Conservation (phyloP, 2,797 vertebrate species). For the Coregonus ussuriensis region DNA sequence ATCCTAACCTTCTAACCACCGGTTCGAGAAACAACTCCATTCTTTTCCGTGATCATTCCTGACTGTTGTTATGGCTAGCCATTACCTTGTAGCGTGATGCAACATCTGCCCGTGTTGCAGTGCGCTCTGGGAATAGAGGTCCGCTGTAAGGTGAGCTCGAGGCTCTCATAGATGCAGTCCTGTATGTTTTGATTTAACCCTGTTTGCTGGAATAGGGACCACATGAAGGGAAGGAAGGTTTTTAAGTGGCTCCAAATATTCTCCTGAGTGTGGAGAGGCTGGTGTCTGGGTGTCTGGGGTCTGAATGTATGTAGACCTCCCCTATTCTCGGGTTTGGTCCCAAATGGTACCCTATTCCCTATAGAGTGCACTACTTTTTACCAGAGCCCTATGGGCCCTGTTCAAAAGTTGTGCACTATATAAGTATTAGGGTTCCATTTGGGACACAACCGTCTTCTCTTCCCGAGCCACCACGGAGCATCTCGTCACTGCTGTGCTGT, state of each 20-base stretch:
- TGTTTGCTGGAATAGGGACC: conserved; percentile 74
- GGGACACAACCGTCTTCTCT: not conserved
- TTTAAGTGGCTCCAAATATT: conserved; percentile 74
- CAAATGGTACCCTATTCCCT: not conserved
- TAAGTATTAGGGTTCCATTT: not conserved
- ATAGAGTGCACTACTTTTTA: not conserved
- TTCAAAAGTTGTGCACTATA: not conserved
- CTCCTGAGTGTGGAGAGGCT: too few species aligned
- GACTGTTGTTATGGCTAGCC: conserved; percentile 58
- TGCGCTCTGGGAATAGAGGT: conserved; percentile 40
- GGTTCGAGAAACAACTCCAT: not conserved
- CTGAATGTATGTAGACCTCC: not conserved
- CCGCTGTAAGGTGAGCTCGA: conserved; percentile 40
- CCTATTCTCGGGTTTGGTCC: not conserved
- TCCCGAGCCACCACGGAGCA: too few species aligned
- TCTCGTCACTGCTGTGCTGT: not conserved
- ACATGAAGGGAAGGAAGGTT: conserved; percentile 68
- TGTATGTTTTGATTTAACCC: conserved; percentile 66
- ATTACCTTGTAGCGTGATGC: conserved; percentile 36
- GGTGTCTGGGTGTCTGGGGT: conserved; percentile 5
- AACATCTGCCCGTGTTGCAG: conserved; percentile 27
- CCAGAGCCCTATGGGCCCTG: too few species aligned
- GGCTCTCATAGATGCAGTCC: conserved; percentile 44
- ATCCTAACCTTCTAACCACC: not conserved
- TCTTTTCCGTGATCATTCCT: conserved; percentile 37